Evolutionary conservation across 2,888 invertebrate species (phyloP).

Genomic region (Crioceris asparagi): DNA sequence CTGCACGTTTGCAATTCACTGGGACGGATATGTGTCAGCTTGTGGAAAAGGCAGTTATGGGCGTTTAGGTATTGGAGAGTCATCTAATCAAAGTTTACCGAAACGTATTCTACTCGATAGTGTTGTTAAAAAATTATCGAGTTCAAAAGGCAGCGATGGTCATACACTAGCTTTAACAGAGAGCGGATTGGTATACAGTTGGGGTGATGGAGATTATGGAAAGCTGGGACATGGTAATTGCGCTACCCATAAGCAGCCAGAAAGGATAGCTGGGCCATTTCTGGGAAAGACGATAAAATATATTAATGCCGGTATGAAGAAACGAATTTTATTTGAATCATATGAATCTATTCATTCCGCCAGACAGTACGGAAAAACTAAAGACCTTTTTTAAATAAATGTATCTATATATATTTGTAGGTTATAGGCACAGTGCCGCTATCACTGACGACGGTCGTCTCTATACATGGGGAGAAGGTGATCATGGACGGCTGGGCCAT

Average conservation of each 20-base stretch:
- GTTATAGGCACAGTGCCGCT: conserved; percentile 47
- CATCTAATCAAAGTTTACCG: conserved; percentile 47
- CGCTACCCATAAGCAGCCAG: conserved; percentile 44
- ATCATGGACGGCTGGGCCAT: conserved; percentile 46
- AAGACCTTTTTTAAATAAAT: background rate
- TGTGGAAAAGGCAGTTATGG: conserved; percentile 56
- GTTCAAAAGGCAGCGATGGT: conserved; percentile 48
- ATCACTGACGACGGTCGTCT: conserved; percentile 45
- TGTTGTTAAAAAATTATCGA: conserved; percentile 41
- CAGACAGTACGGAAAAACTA: too few relatives aligned
- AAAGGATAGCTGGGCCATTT: conserved; percentile 41
- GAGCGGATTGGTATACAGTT: conserved; percentile 44
- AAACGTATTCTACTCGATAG: conserved; percentile 45
- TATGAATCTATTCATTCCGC: too few relatives aligned
- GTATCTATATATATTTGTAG: conserved; percentile 23
- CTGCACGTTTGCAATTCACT: conserved; percentile 50
- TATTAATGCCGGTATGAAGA: conserved; percentile 43
- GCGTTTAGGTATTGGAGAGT: conserved; percentile 51
- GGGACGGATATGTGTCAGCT: conserved; percentile 47
- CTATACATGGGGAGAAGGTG: conserved; percentile 50
- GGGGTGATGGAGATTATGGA: conserved; percentile 51
- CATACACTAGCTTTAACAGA: conserved; percentile 46
- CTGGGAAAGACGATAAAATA: conserved; percentile 39
- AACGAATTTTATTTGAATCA: too few relatives aligned
- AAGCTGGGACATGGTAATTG: conserved; percentile 46